phyloP scores from a whole-genome alignment of 2,113 vertebrate genomes.

The Ceyx margarethae region DNA sequence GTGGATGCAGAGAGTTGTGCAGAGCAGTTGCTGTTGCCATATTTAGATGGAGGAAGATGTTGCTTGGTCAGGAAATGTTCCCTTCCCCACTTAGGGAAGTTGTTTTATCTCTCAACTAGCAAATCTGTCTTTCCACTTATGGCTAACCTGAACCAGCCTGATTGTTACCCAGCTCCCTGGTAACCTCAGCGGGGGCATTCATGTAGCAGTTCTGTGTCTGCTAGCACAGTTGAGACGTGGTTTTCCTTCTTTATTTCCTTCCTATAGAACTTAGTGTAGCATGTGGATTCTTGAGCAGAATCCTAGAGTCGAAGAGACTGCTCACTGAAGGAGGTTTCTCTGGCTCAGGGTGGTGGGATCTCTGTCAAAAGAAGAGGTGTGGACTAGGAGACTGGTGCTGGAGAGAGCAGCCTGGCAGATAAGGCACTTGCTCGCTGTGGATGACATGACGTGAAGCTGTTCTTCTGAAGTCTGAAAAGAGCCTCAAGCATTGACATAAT shows the following conservation, averaged over 20 bases:
- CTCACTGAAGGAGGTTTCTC: neutral
- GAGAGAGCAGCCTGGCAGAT: neutral
- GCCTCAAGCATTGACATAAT: neutral
- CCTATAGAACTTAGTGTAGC: accelerated
- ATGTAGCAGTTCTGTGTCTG: neutral
- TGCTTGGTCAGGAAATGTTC: neutral
- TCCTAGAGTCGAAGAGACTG: neutral
- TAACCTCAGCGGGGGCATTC: neutral
- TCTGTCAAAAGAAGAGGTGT: neutral
- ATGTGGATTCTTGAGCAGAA: neutral
- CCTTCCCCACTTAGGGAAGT: neutral
- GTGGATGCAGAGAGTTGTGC: neutral
- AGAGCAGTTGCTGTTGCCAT: neutral
- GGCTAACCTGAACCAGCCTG: neutral
- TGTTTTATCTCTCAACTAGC: neutral
- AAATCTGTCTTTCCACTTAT: neutral
- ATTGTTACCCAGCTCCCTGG: no score
- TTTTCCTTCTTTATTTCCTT: neutral
- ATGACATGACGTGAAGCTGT: accelerated
- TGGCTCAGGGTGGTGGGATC: neutral
- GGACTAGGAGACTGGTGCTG: neutral
- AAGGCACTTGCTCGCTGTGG: neutral
- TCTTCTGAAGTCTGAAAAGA: neutral
- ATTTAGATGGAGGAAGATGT: neutral
- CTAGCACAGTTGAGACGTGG: accelerated